A percentile compares a stretch with the other conserved stretches of the same genome.
phyloP scores from a whole-genome alignment of 2,797 vertebrate genomes.

The Anguilla megastoma region DNA sequence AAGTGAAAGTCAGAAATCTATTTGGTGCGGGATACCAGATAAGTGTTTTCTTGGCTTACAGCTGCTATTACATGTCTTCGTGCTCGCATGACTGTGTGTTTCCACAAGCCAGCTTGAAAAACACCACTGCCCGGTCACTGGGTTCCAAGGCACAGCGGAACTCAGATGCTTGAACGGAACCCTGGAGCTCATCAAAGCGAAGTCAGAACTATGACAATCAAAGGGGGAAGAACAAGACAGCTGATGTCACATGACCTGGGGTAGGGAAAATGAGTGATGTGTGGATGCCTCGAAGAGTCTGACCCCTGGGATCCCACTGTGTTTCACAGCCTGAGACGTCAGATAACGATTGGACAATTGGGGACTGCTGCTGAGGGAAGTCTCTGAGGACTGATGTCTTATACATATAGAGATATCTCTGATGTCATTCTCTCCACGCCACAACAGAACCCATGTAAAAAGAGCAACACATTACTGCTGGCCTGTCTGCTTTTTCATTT shows the following conservation, averaged over 20 bases:
- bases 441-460: neutral
- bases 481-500: constrained; percentile 6
- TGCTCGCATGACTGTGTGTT: constrained; percentile 42
- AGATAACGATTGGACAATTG: neutral
- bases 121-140: neutral
- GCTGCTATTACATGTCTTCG: constrained; percentile 43
- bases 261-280: neutral
- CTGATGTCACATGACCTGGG: neutral
- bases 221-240: neutral
- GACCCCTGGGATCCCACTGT: neutral
- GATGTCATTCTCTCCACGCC: constrained; percentile 7
- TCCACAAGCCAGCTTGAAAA: constrained; percentile 2
- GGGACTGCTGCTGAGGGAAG: constrained; percentile 1
- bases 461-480: neutral
- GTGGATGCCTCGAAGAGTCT: neutral
- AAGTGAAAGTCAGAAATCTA: constrained; percentile 44
- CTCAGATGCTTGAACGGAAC: neutral
- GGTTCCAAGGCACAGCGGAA: neutral
- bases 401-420: neutral
- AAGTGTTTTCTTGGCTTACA: constrained; percentile 47
- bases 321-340: neutral
- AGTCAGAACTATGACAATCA: neutral
- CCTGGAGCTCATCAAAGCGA: constrained; percentile 3
- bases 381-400: neutral
- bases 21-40: constrained; percentile 72